A percentile compares a stretch with the other conserved stretches of the same genome.
Conservation (phyloP, 2,888 invertebrate species). For the Caenorhabditis sp. region DNA sequence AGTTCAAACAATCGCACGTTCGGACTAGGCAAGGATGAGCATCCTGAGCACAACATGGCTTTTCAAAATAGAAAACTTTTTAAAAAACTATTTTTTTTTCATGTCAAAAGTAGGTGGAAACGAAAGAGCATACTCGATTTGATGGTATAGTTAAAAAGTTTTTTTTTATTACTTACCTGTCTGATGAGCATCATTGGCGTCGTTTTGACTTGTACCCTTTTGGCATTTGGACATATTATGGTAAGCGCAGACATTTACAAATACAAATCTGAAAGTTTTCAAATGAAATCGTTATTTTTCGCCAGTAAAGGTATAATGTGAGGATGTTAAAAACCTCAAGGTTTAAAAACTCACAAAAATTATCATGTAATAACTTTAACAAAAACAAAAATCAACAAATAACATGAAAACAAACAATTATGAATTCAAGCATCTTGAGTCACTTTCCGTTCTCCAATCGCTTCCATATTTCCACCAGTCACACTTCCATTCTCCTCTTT, state of each 20-base stretch:
- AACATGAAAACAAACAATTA: constrained; percentile 1
- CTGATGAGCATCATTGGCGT: constrained; percentile 49
- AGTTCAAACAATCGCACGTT: too few relatives aligned
- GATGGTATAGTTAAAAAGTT: too few relatives aligned
- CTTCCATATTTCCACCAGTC: not conserved
- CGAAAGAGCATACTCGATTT: too few relatives aligned
- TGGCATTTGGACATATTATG: constrained; percentile 56
- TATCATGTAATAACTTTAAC: constrained; percentile 2
- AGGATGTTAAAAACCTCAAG: not conserved
- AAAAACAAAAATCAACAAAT: constrained; percentile 8
- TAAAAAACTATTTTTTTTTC: too few relatives aligned
- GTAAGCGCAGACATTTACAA: constrained; percentile 48
- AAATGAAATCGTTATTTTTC: too few relatives aligned
- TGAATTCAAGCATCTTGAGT: not conserved
- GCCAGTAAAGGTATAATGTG: too few relatives aligned
- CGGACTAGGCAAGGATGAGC: too few relatives aligned
- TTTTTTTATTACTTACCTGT: too few relatives aligned
- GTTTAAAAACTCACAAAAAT: not conserved
- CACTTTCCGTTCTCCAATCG: not conserved
- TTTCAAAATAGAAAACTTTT: too few relatives aligned
- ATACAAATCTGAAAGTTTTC: not conserved
- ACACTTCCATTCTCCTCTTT: not conserved
- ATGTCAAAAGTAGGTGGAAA: too few relatives aligned
- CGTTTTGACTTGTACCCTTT: constrained; percentile 49
- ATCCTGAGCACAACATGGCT: too few relatives aligned